Evolutionary conservation across 2,113 vertebrate genomes (phyloP), one percentile per base, ranked within the genome.

Genomic region (Corythoichthys haematopterus): DNA sequence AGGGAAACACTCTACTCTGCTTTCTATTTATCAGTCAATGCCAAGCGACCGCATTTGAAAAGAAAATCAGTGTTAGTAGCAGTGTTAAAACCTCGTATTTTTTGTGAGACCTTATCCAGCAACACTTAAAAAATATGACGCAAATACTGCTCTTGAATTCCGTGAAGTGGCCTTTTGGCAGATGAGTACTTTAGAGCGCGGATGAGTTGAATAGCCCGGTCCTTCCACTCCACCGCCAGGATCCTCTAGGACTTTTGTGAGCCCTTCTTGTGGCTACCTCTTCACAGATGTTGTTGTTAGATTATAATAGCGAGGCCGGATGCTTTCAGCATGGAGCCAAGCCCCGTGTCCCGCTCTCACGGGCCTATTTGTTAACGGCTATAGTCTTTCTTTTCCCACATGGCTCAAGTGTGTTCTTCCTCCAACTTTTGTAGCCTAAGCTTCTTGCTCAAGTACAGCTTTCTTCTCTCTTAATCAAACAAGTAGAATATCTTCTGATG

Each of bases 241-340:
- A 83, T 83, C 81, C 78, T 85, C 64, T 71, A 75, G 80, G 74
- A 68, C 78, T 75, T 62, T 69, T 72, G 66, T 70, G 80, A 84
- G 80, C 82, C 78, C 84, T 84, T 85, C 79, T 76, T 77, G 76
- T 70, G 77, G 76, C 81, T 69, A 70, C 82, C 88, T 79, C 87
- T 88, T 86, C 88, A 90, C 81, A 84, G 77, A 86, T 91, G 89
- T 87, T 91, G 87, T 90, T 90, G 84, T 89, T 89, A 74, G 84
- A 84, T 82, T 86, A 84, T 85, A 90, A 90, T 90, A 87, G 88
- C 79, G 2, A 65, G 81, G 84, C 87, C 82, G 84, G 88, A 90
- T 90, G 87, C 87, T 88, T 91, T 90, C 87, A 85, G 85, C 84
- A 85, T 84, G 85, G 88, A 90, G 85, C 85, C 80, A 69, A 79